Conservation (phyloP, 2,113 vertebrate genomes). For the Chaetorhynchus papuensis region DNA sequence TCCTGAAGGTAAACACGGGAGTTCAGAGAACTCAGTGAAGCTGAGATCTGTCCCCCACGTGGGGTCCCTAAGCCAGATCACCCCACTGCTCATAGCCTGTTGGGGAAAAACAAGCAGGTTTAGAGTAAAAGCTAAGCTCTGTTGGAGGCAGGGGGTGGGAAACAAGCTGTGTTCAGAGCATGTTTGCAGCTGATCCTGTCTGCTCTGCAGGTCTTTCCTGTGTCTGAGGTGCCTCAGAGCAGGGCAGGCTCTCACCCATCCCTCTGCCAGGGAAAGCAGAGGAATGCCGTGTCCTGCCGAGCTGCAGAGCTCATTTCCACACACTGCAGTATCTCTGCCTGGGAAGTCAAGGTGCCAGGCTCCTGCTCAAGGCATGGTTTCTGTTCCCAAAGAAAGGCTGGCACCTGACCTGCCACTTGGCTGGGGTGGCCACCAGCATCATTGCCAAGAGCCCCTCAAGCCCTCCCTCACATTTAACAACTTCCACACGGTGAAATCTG, state of each 20-base stretch:
- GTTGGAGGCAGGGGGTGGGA: not conserved
- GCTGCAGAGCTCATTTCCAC: not conserved
- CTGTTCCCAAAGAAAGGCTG: not conserved
- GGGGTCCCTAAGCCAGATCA: not conserved
- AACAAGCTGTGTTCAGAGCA: not conserved
- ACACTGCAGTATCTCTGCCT: not conserved
- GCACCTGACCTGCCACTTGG: not conserved
- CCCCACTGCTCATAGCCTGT: accelerated
- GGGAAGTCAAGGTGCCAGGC: not conserved
- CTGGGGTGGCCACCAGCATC: accelerated
- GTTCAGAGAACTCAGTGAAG: not conserved
- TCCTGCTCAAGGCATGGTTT: not conserved
- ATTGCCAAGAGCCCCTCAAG: not conserved
- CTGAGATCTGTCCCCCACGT: not conserved
- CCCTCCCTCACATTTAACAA: not conserved
- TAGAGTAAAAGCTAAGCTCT: not conserved
- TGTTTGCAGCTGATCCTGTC: not conserved
- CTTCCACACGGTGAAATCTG: not conserved
- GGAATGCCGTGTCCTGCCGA: accelerated
- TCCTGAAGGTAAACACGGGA: not conserved
- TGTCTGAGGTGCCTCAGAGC: not conserved
- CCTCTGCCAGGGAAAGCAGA: not conserved
- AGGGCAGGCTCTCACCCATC: not conserved
- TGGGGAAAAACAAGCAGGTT: not conserved
- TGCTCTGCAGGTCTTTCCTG: not conserved